Base-by-base conservation (phyloP, 2,797 vertebrate genomes). In the Otolemur crassicaudatus region DNA sequence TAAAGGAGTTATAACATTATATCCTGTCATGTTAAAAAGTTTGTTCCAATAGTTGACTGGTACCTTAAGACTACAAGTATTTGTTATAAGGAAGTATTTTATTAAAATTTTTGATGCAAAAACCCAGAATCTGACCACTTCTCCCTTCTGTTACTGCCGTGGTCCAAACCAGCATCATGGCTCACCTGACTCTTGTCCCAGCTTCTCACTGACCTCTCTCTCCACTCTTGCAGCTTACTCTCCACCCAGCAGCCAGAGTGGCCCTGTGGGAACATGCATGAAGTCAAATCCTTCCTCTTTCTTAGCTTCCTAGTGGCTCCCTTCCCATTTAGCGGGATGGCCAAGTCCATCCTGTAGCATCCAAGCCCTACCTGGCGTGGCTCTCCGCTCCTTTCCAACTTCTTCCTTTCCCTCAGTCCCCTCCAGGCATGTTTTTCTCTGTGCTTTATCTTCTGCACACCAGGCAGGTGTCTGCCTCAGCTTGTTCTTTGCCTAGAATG, bases 11-110 rank as follows among this genome's bases (percentile, higher is more conserved):
- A 53, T 37, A 73, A 25, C 12, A 70, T 29, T 83, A 69, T 84
- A 90, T 90, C 61, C 53, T 79, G 27, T 70, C 85, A 63, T 77
- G 22, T 58, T 96, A 53, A 80, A 79, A 92, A 91, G 16, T 81
- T 88, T 76, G 25, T 70, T 88, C 60, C 80, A 34, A 56, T 53
- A 87, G 4, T 67, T 94, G 73, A 16, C 23, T 75, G 61, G 5
- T 83, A 49, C 43, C n/a, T 63, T 88, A 91, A 91, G 72, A 72
- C 37, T 87, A 87, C 7, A 65, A 79, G 60, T 79, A 56, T 79
- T 79, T 84, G 7, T 80, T 82, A 8, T 65, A 69, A 86, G 31
- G 75, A 81, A 37, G 76, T 25, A 34, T 53, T 34, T 31, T 34
- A 12, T 82, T 92, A 89, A 90, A 77, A 87, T 31, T 31, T 40